phyloP scores from a whole-genome alignment of 1,140 invertebrate genomes.

The Adoxophyes honmai region DNA sequence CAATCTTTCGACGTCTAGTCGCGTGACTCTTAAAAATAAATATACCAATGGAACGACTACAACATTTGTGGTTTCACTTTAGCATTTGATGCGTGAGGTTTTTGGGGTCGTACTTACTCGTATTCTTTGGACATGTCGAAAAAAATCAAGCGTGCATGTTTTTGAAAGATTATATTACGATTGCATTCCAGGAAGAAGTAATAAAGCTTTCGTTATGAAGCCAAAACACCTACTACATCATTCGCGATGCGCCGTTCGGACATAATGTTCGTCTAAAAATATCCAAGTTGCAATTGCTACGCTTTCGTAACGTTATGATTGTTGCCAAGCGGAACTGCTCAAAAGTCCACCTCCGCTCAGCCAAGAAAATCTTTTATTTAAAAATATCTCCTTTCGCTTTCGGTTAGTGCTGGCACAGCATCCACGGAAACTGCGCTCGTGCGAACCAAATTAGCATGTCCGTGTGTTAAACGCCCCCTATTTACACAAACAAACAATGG shows the following conservation, averaged over 20 bases:
- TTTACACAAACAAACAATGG: conserved; percentile 60
- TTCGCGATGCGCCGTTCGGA: neutral
- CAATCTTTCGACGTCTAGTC: too few relatives aligned
- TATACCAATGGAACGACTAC: too few relatives aligned
- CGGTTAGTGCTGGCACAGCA: conserved; percentile 37
- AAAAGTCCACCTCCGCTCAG: conserved; percentile 24
- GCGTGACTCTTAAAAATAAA: too few relatives aligned
- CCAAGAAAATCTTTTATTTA: conserved; percentile 30
- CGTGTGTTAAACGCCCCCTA: conserved; percentile 51
- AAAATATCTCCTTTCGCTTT: conserved; percentile 53
- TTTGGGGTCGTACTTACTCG: too few relatives aligned
- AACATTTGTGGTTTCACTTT: too few relatives aligned
- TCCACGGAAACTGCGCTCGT: conserved; percentile 46
- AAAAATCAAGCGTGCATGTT: too few relatives aligned
- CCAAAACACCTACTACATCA: too few relatives aligned
- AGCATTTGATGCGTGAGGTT: too few relatives aligned
- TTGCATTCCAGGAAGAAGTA: too few relatives aligned
- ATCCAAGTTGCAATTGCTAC: conserved; percentile 13
- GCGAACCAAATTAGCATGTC: conserved; percentile 57
- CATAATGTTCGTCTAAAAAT: conserved; percentile 3
- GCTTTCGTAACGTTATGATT: conserved; percentile 24
- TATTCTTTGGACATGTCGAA: too few relatives aligned
- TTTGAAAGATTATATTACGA: too few relatives aligned
- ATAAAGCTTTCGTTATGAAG: too few relatives aligned
- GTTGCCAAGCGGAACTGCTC: conserved; percentile 24